Percentiles rank a stretch among this genome's conserved stretches.
These are phyloP conservation scores for Cliona cf. orientalis DNA, from an alignment of 37 sponge, comb jelly and placozoan genomes.

Conservation along the genomic window DNA sequence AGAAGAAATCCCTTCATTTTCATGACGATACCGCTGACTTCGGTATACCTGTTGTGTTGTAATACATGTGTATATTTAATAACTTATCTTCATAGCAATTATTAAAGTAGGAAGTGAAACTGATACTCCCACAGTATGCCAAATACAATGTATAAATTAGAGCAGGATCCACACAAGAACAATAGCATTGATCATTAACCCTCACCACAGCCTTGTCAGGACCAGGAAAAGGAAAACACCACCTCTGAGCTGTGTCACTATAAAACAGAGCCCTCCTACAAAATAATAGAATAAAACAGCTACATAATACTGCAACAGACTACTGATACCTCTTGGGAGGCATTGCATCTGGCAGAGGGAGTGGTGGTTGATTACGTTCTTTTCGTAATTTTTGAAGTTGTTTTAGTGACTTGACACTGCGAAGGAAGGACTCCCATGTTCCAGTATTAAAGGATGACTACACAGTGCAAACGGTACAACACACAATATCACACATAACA, in stretches of 20 bases:
- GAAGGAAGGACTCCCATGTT: conserved; percentile 81
- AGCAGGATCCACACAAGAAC: no score
- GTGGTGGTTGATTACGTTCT: conserved; percentile 1
- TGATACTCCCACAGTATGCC: no score
- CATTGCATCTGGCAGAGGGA: conserved; percentile 1
- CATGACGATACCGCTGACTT: conserved; percentile 50
- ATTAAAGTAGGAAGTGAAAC: no score
- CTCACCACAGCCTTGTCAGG: conserved; percentile 75
- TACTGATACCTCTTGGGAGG: conserved; percentile 23
- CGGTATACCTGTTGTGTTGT: conserved; percentile 39
- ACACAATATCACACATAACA: no score
- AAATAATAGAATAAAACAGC: background rate
- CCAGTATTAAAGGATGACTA: conserved; percentile 66
- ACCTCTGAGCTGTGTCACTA: conserved; percentile 28
- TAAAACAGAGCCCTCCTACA: conserved; percentile 53
- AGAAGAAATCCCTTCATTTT: conserved; percentile 21
- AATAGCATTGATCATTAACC: no score
- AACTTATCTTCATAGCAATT: no score
- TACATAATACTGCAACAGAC: background rate
- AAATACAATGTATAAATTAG: no score
- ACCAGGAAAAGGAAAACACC: conserved; percentile 66
- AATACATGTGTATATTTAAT: no score
- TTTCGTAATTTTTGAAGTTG: conserved; percentile 59
- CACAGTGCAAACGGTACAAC: no score
- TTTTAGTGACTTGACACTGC: conserved; percentile 40